Evolutionary conservation across 1,140 invertebrate genomes (phyloP).

Genomic region (Diabrotica undecimpunctata): DNA sequence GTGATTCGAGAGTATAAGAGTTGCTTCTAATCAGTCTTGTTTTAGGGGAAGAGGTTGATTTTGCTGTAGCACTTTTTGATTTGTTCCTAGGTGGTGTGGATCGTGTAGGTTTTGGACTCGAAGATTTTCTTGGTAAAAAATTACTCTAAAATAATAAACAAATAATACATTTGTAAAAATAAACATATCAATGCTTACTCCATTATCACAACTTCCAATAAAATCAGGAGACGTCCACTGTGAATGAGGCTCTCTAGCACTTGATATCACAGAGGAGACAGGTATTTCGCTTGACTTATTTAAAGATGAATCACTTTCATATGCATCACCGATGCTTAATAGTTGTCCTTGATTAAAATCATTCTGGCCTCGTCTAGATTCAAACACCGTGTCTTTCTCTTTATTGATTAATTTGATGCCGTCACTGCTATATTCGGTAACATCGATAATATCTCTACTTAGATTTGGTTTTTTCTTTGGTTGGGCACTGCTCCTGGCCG

Average conservation of each 20-base stretch:
- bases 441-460: constrained; percentile 29
- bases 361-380: neutral
- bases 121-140: neutral
- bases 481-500: constrained; percentile 1
- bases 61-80: neutral
- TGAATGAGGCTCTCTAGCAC: neutral
- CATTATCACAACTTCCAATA: too few species aligned
- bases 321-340: neutral
- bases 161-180: too few species aligned
- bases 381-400: neutral
- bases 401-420: constrained; percentile 25
- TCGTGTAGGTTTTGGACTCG: neutral
- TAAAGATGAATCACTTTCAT: neutral
- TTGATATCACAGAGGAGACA: constrained; percentile 11
- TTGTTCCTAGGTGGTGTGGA: neutral
- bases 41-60: constrained; percentile 19
- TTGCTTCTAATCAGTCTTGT: constrained; percentile 55
- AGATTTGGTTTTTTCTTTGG: constrained; percentile 17
- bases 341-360: constrained; percentile 6
- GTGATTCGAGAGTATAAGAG: constrained; percentile 59
- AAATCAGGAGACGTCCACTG: too few species aligned
- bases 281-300: constrained; percentile 17
- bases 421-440: constrained; percentile 28
- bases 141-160: neutral
- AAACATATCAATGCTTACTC: too few species aligned